Conservation (phyloP, 1,140 invertebrate species). For the Caerostris darwini region DNA sequence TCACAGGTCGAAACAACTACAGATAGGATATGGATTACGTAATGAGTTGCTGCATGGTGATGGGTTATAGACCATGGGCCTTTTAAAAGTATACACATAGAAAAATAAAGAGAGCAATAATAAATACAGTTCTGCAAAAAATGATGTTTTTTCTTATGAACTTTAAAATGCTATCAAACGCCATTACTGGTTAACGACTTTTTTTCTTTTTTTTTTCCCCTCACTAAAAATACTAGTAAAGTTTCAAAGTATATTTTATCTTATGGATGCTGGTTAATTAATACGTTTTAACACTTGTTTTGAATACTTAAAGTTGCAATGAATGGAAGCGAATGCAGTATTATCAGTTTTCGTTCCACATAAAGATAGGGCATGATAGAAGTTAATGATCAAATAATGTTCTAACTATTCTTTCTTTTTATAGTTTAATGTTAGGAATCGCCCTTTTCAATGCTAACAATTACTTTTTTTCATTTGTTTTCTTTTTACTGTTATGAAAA, state of each 20-base stretch:
- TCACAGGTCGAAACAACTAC: too few species aligned
- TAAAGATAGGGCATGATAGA: not conserved
- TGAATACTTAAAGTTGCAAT: not conserved
- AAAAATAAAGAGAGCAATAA: too few species aligned
- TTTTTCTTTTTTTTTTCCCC: not conserved
- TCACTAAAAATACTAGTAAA: not conserved
- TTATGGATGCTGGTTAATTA: not conserved
- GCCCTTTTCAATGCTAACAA: not conserved
- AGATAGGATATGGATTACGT: too few species aligned
- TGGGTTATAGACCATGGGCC: too few species aligned
- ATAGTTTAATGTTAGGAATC: not conserved
- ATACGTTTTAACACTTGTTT: not conserved
- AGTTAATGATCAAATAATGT: not conserved
- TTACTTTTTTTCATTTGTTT: not conserved
- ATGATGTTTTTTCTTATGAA: too few species aligned
- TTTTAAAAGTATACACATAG: too few species aligned
- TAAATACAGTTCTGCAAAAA: too few species aligned
- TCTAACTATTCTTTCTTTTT: not conserved
- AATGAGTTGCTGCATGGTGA: too few species aligned
- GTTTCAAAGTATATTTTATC: too few species aligned
- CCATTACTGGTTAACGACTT: not conserved
- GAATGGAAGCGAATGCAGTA: not conserved
- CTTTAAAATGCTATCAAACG: too few species aligned
- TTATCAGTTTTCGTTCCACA: not conserved
- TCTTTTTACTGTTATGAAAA: not conserved